Base-by-base conservation (phyloP, 2,888 invertebrate species). In the Thera britannica region DNA sequence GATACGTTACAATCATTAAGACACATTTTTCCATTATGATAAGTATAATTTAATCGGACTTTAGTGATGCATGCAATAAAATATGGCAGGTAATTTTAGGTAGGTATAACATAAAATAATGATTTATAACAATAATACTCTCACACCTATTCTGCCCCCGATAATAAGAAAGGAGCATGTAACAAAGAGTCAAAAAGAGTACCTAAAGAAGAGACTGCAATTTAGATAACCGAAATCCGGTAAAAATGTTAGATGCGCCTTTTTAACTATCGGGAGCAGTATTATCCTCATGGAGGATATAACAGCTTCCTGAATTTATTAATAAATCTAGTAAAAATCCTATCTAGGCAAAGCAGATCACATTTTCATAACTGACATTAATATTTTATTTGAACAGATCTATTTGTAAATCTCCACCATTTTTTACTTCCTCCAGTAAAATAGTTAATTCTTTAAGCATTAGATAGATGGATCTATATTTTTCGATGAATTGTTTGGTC, bases 401-500 rank as follows among this genome's bases (percentile, higher is more conserved):
- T 58, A 90, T 82, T 56, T 83, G 86, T n/a, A 88, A 67, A 38
- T 78, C 67, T 2, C 71, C 75, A 54, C 55, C 75, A 48, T 65
- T 77, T 72, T 81, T 85, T 63, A 83, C 72, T 51, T 82, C 74
- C 41, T 81, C 73, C 38, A 87, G 76, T 58, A 82, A 65, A 48
- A 73, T 38, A 35, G 84, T 77, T 2, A 91, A 76, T 72, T 90
- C 87, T 72, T 83, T 82, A 3, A 87, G 69, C 44, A 72, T 71
- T 71, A 85, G 82, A 70, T 80, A 87, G 46, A 88, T 87, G 12
- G 80, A 72, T 65, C 85, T 87, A 69, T 90, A 90, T 67, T 84
- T 86, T 72, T 88, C 91, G 44, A 92, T 83, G 57, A 87, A 88
- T 36, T 78, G 60, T 74, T 87, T 86, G 62, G 89, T 84, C 0